Evolutionary conservation across 2,888 invertebrate species (phyloP), one percentile per base, ranked within the genome.

Genomic region (Trachelus iudaicus): DNA sequence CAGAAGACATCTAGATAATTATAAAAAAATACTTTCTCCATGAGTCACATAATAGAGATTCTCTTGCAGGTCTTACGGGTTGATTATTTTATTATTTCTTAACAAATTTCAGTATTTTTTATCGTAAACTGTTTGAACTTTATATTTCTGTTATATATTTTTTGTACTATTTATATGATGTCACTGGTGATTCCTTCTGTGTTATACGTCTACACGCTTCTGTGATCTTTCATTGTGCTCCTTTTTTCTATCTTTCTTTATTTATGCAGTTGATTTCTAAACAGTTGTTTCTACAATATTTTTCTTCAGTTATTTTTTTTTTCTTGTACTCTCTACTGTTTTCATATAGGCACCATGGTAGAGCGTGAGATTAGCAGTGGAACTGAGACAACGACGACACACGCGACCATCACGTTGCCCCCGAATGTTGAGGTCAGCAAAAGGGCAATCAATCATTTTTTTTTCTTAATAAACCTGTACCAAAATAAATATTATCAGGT

Each of bases 361-460:
- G 91, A 91, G 84, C 88, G 90, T 88, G 91, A 91, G 85, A 90
- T 90, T 84, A 81, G 86, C 84, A 91, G 90, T 84, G 91, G 91
- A 83, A 90, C 89, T 40, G 91, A 91, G 88, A 91, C 90, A 83
- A 91, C 91, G 81, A 90, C 90, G 79, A 91, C 91, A 85, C 91
- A 90, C 80, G 91, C 91, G 83, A 91, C 90, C 83, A 91, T 91
- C 86, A 91, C 91, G 83, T 87, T 91, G 84, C 91, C 91, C 83
- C 89, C 91, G 78, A 89, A 89, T 85, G 91, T 91, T 83, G 91
- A 91, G 91, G 91, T 91, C 89, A 91, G 91, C 85, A 87, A 86
- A 82, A 82, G 83, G 82, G 71, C 84, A 85, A 82, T 82, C 76
- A 83, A 75, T 77, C 73, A 79, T 69, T 74, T 34, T n/a, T 33